A percentile compares a stretch with the other conserved stretches of the same genome.
Conservation (phyloP, 1,140 invertebrate species). For the Sipha flava region DNA sequence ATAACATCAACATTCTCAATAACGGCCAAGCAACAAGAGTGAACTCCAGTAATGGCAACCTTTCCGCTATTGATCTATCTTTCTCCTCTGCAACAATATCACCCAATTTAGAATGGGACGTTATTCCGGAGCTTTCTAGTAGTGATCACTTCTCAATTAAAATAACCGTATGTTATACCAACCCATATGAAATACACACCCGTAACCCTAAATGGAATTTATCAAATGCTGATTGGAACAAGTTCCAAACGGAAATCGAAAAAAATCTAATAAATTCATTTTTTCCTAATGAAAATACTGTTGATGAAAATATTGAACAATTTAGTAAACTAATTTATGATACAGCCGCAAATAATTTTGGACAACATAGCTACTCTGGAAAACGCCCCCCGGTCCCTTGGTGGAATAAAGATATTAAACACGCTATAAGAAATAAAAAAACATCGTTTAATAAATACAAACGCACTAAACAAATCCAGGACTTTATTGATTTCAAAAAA, state of each 20-base stretch:
- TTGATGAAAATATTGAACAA: no score
- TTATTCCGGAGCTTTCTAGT: neutral
- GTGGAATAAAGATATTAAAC: neutral
- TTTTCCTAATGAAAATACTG: no score
- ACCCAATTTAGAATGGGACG: neutral
- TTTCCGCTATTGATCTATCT: no score
- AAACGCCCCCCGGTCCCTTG: neutral
- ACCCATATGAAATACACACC: neutral
- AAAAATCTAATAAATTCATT: no score
- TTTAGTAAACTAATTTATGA: no score
- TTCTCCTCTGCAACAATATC: neutral
- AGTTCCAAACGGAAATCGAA: neutral
- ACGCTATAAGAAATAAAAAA: neutral
- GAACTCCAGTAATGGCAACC: no score
- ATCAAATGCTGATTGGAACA: neutral
- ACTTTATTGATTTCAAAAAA: neutral
- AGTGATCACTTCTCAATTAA: neutral
- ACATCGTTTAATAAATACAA: neutral
- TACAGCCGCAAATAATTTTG: no score
- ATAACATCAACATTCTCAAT: no score
- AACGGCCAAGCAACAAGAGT: no score
- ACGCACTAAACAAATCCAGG: neutral
- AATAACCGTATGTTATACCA: neutral
- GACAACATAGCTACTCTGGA: neutral
- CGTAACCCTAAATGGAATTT: neutral